Evolutionary conservation across 2,797 vertebrate species (phyloP), one percentile per base, ranked within the genome.

Genomic region (Picus viridis): DNA sequence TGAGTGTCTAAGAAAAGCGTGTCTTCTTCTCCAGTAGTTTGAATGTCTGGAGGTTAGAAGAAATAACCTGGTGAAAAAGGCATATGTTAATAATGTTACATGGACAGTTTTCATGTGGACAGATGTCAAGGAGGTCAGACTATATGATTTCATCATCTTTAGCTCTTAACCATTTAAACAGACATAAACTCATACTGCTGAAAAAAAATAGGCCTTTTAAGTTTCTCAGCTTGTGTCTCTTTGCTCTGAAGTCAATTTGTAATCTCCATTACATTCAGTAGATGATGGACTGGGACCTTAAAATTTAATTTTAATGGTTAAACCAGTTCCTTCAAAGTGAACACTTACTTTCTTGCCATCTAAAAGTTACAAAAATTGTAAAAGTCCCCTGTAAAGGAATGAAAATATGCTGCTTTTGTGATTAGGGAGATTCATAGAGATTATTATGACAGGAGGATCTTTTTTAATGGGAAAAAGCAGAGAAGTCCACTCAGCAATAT

Each of bases 321-420:
- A 94, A 79, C 30, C 18, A 88, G 7, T 15, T 75, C 30, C n/a
- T 86, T 95, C 77, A 78, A 77, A 83, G 20, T 26, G 32, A 92
- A 61, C 16, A 29, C 24, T 84, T 90, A 24, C 56, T 67, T 80
- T 45, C 41, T 86, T 94, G 74, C 39, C 74, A 88, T 26, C 53
- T 89, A 78, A 78, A 95, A 94, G 79, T 76, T 59, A 54, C 30
- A 11, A 74, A 74, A 69, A 2, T 83, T 59, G 51, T 32, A 11
- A 74, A 74, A 69, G 2, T 83, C 39, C 20, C 91, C 54, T 2
- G 0, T 57, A 93, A 83, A 78, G 18, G 27, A 76, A 75, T 3
- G 84, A 57, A 92, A 93, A 88, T 73, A 4, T 87, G 62, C 49
- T 89, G 9, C 23, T 91, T 96, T 88, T 92, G 57, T 83, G 57